These are phyloP conservation scores for Xanthostigma xanthostigma DNA, from an alignment of 2,888 invertebrate genomes.

Conservation along the genomic window DNA sequence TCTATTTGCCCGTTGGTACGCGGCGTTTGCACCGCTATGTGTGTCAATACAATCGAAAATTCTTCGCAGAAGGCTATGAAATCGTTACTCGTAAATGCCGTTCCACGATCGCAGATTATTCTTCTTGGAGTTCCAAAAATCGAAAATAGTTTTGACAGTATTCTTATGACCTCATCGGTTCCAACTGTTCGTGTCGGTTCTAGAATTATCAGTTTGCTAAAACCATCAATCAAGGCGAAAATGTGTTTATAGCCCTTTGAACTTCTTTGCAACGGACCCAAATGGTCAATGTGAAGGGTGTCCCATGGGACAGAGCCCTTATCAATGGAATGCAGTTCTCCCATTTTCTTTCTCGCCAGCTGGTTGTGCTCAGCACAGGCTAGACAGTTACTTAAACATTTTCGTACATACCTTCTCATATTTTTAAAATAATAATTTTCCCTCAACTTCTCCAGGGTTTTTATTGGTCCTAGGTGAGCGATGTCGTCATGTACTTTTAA, in stretches of 20 bases:
- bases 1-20: not conserved
- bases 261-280: slow-evolving; percentile 20
- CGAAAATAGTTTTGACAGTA: slow-evolving; percentile 11
- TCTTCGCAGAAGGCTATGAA: slow-evolving; percentile 7
- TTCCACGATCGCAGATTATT: slow-evolving; percentile 15
- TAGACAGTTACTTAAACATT: too few species aligned
- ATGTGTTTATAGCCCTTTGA: slow-evolving; percentile 18
- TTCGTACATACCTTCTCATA: not conserved
- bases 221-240: slow-evolving; percentile 19
- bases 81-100: slow-evolving; percentile 12
- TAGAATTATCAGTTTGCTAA: slow-evolving; percentile 20
- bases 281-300: slow-evolving; percentile 20
- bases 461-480: too few species aligned
- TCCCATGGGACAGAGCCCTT: slow-evolving; percentile 18
- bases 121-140: slow-evolving; percentile 13
- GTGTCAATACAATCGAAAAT: too few species aligned
- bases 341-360: slow-evolving; percentile 13
- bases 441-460: too few species aligned
- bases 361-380: too few species aligned
- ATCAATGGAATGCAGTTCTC: slow-evolving; percentile 15
- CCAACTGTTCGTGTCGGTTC: slow-evolving; percentile 18
- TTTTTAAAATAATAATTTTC: not conserved
- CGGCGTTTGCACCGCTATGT: not conserved
- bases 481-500: too few species aligned
- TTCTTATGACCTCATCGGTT: slow-evolving; percentile 14